phyloP scores from a whole-genome alignment of 2,113 vertebrate genomes.

The Lathamus discolor region DNA sequence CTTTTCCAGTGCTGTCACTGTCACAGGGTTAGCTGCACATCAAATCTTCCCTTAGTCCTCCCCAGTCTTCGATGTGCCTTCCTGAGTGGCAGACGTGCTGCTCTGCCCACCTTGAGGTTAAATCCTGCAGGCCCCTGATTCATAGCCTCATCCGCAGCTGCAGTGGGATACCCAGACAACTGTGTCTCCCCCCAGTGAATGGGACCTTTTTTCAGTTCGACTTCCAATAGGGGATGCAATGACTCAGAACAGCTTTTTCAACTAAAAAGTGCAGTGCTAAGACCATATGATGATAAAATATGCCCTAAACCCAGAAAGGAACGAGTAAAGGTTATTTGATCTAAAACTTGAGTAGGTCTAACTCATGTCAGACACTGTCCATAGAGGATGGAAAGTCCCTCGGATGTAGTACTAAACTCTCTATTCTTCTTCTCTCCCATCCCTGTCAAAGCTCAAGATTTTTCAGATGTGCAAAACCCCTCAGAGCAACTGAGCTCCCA shows the following conservation, averaged over 20 bases:
- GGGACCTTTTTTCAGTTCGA: neutral
- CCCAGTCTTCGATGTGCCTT: neutral
- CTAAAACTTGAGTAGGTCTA: slow-evolving; percentile 1
- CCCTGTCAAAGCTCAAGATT: neutral
- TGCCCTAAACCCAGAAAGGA: neutral
- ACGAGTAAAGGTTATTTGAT: neutral
- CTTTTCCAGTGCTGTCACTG: neutral
- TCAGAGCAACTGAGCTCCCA: neutral
- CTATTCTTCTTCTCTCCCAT: neutral
- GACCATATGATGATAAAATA: neutral
- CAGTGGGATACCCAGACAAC: neutral
- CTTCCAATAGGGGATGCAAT: neutral
- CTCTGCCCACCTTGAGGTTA: neutral
- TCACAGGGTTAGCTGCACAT: neutral
- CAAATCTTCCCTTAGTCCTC: neutral
- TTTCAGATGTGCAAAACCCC: neutral
- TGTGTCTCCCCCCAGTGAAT: neutral
- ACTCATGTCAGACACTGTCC: neutral
- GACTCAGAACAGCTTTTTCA: neutral
- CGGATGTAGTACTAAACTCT: neutral
- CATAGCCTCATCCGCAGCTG: neutral
- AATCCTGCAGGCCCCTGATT: neutral
- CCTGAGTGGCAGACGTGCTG: neutral
- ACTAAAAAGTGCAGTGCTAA: neutral
- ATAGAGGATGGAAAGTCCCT: neutral